These are phyloP conservation scores for Pocillopora meandrina DNA, from an alignment of 92 coral and sea anemone genomes.

Conservation along the genomic window DNA sequence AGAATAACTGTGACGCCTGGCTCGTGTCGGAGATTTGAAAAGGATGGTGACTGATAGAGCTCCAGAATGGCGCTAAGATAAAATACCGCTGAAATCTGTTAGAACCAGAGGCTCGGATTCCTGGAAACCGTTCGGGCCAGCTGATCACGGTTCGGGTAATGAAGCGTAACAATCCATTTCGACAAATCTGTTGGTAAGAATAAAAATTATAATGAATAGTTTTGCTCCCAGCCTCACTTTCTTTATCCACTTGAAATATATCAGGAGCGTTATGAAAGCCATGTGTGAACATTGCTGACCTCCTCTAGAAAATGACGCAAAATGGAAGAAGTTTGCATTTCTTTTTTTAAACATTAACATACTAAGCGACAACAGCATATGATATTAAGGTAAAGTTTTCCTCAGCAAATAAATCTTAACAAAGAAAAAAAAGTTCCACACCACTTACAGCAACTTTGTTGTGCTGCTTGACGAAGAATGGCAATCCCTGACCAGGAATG, in stretches of 20 bases:
- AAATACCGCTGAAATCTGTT: slow-evolving; percentile 15
- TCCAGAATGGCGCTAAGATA: slow-evolving; percentile 55
- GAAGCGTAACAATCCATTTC: slow-evolving; percentile 55
- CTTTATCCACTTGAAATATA: too few relatives aligned
- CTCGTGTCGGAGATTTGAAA: neutral
- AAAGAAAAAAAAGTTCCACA: too few relatives aligned
- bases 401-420: too few relatives aligned
- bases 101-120: neutral
- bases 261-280: too few relatives aligned
- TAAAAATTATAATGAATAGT: neutral
- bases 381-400: too few relatives aligned
- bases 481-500: slow-evolving; percentile 47
- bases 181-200: slow-evolving; percentile 38
- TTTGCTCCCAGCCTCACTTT: too few relatives aligned
- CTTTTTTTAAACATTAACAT: too few relatives aligned
- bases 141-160: neutral
- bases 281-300: too few relatives aligned
- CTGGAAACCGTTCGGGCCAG: slow-evolving; percentile 48
- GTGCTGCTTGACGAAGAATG: slow-evolving; percentile 41
- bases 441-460: slow-evolving; percentile 50
- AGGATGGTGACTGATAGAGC: slow-evolving; percentile 25
- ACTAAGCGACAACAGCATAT: neutral
- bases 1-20: slow-evolving; percentile 35
- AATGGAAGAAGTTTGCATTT: too few relatives aligned
- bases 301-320: too few relatives aligned